Percentiles rank a stretch among this genome's conserved stretches.
Evolutionary conservation across 2,113 vertebrate species (phyloP).

Genomic region (Brachypteracias leptosomus): DNA sequence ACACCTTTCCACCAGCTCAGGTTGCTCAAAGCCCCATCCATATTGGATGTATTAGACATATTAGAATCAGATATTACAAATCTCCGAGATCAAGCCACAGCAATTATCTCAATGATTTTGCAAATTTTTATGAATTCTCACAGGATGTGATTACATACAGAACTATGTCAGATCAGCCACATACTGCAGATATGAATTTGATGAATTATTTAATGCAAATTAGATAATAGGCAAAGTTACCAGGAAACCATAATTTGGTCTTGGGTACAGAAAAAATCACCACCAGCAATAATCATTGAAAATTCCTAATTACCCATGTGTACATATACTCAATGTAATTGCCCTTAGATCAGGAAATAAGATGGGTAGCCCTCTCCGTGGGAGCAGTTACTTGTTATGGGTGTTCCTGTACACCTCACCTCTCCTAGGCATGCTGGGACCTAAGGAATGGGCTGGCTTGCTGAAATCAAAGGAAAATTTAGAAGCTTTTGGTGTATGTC

Average conservation of each 20-base stretch:
- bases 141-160: background rate
- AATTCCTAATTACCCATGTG: background rate
- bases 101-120: background rate
- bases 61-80: background rate
- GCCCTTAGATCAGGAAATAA: background rate
- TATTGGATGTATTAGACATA: background rate
- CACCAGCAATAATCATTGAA: background rate
- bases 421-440: background rate
- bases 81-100: background rate
- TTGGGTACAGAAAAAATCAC: background rate
- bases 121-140: background rate
- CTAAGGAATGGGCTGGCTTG: background rate
- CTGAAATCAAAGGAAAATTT: background rate
- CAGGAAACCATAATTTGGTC: rapidly evolving
- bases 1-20: background rate
- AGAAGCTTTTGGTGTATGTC: background rate
- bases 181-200: background rate
- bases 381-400: background rate
- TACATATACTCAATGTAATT: rapidly evolving
- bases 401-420: background rate
- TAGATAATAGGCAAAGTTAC: background rate
- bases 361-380: background rate
- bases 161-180: background rate
- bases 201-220: background rate
- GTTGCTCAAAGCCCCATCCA: background rate